These are phyloP conservation scores for Lota lota DNA, from an alignment of 2,113 vertebrate genomes.

Conservation along the genomic window DNA sequence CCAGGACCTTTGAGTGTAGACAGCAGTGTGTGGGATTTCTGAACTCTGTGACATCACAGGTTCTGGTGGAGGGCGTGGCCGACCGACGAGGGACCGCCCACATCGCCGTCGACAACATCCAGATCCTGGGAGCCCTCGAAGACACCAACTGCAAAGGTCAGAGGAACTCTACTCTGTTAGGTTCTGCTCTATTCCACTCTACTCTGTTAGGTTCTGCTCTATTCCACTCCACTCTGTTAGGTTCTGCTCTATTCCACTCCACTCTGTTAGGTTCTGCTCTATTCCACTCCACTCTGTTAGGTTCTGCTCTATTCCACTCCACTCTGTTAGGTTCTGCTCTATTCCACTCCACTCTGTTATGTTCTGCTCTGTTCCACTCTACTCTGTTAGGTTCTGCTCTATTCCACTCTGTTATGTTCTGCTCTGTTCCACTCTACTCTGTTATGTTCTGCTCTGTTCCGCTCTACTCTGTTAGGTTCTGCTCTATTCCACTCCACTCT, in stretches of 20 bases:
- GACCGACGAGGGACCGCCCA: conserved; percentile 81
- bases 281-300: too few relatives aligned
- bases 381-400: too few relatives aligned
- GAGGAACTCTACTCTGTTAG: conserved; percentile 1
- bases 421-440: neutral
- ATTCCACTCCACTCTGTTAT: too few relatives aligned
- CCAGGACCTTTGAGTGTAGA: neutral
- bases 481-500: neutral
- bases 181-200: neutral
- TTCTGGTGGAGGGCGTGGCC: conserved; percentile 88
- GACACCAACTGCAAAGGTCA: conserved; percentile 82
- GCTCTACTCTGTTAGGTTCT: neutral
- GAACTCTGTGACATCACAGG: conserved; percentile 63
- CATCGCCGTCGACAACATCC: conserved; percentile 90
- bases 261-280: too few relatives aligned
- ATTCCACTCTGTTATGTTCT: neutral
- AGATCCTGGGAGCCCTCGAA: conserved; percentile 73
- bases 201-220: neutral
- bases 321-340: too few relatives aligned
- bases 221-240: neutral
- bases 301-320: too few relatives aligned
- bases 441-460: too few relatives aligned
- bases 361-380: too few relatives aligned
- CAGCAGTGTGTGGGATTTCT: neutral
- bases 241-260: too few relatives aligned